Base-by-base conservation (phyloP, 2,888 invertebrate genomes). In the Diabrotica balteata region DNA sequence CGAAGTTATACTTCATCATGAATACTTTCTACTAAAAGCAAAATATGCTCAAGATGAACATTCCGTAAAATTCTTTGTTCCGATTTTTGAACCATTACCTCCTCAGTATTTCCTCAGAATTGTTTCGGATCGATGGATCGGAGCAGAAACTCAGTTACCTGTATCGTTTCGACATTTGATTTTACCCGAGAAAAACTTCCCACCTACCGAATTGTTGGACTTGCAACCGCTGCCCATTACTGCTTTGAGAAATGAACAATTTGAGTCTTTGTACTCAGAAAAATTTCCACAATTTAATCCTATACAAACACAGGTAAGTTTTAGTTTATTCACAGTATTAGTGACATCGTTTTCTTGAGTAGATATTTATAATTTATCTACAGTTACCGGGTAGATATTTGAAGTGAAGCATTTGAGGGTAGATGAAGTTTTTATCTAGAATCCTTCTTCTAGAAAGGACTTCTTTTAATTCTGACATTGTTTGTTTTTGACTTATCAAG, bases 241-340 rank as follows among this genome's bases (percentile, higher is more conserved):
- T 0, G 98, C 98, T 0, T 85, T 99, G 22, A 85, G 97, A 76
- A 97, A 97, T 84, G 86, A 91, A 0, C 90, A 90, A 68, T 98
- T 92, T 79, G 97, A 98, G 80, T 86, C 88, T 8, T 86, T 99
- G 51, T 99, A 98, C 81, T 86, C 87, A 1, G 93, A 95, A 8
- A 90, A 90, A 66, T 95, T 97, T 81, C 92, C 92, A 2, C 96
- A 97, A 83, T 98, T 99, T 84, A 99, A 99, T 85, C 97, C 99
- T 0, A 98, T 99, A 68, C 99, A 99, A 84, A 99, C 99, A 0
- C 97, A 97, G 87, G 98, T 98, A 7, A 99, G 99, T 86, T 32
- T 32, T 32, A 4, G 32, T 32, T 32, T 32, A 32, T 32, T 32
- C 4, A 32, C 32, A 32, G 1, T 32, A 32, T 32, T 32, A 32